These are phyloP conservation scores for Morelia viridis DNA, from an alignment of 2,797 vertebrate species.

Conservation along the genomic window DNA sequence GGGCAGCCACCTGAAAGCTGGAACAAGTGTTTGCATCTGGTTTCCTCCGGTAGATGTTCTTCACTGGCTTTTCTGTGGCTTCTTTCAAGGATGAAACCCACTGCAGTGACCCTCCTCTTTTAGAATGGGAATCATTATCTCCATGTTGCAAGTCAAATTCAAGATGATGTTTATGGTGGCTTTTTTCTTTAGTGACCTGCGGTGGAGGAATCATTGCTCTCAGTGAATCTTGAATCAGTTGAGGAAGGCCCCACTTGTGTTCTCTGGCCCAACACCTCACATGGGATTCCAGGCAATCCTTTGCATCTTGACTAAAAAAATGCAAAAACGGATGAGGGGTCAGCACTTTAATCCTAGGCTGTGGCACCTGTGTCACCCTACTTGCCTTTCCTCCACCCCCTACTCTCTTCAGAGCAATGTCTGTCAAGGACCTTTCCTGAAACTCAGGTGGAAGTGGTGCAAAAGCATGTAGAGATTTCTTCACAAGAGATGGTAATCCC, in stretches of 20 bases:
- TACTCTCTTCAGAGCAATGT: background rate
- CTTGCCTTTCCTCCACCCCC: background rate
- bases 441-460: background rate
- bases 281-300: background rate
- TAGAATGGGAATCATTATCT: background rate
- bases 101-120: background rate
- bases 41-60: background rate
- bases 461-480: background rate
- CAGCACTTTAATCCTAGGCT: background rate
- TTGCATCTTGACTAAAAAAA: background rate
- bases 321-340: background rate
- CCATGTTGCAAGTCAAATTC: background rate
- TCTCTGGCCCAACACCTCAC: background rate
- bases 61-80: background rate
- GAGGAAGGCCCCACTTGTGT: background rate
- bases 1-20: rapidly evolving
- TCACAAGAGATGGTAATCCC: background rate
- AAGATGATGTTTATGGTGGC: rapidly evolving
- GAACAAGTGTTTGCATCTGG: too few relatives aligned
- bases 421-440: background rate
- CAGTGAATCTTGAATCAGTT: background rate
- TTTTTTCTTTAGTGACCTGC: background rate
- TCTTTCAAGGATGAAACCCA: background rate
- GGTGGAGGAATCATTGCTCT: background rate
- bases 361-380: too few relatives aligned